Conservation (phyloP, 2,113 vertebrate species). For the Chaetodon trifascialis region DNA sequence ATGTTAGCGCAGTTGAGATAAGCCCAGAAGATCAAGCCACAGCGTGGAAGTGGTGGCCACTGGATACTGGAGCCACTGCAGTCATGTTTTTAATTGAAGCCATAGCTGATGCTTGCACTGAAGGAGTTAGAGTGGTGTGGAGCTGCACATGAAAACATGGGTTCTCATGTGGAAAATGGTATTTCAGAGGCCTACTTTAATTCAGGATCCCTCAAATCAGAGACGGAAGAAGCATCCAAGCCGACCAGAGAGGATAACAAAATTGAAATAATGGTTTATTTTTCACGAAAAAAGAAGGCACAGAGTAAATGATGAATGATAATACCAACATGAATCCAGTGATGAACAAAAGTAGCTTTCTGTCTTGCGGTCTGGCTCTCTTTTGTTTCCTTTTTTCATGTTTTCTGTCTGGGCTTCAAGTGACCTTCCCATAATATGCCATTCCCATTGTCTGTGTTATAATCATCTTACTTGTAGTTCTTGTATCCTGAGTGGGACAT, state of each 20-base stretch:
- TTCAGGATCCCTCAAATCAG: conserved; percentile 6
- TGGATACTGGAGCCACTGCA: neutral
- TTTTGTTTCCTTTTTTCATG: neutral
- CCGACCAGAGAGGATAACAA: neutral
- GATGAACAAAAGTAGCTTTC: conserved; percentile 1
- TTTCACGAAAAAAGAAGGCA: neutral
- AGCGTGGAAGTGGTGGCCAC: neutral
- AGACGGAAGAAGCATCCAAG: neutral
- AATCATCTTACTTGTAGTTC: conserved; percentile 27
- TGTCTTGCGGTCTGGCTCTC: neutral
- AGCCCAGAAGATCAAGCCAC: neutral
- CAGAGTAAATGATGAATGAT: neutral
- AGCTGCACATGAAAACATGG: neutral
- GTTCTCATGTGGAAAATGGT: neutral
- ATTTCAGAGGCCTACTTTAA: neutral
- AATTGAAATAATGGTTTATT: conserved; percentile 1
- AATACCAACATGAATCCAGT: neutral
- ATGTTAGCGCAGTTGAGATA: neutral
- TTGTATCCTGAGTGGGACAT: conserved; percentile 7
- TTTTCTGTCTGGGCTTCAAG: neutral
- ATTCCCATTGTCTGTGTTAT: conserved; percentile 29
- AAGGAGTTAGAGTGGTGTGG: neutral
- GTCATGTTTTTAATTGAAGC: neutral
- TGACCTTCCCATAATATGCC: neutral
- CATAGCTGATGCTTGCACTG: neutral